These are phyloP conservation scores for Pristis pectinata DNA, from an alignment of 2,797 vertebrate genomes.

Conservation along the genomic window DNA sequence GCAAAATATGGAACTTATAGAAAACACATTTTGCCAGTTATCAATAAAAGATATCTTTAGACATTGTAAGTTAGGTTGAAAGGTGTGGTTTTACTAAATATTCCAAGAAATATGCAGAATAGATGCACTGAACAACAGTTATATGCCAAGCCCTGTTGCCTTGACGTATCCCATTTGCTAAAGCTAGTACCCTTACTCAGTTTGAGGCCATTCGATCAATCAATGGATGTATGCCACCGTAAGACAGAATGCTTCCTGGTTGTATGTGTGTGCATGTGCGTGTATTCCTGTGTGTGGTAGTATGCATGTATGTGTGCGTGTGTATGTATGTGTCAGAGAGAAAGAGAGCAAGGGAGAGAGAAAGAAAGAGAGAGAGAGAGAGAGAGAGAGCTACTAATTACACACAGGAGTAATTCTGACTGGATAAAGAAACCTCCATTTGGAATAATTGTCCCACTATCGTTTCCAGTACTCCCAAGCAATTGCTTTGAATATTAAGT, in stretches of 20 bases:
- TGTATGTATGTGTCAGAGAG: neutral
- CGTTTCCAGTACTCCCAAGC: neutral
- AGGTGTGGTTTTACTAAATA: neutral
- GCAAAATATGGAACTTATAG: neutral
- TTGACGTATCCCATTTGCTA: constrained; percentile 30
- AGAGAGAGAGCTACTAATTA: neutral
- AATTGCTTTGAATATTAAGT: neutral
- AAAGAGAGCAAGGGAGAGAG: neutral
- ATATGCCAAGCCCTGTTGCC: neutral
- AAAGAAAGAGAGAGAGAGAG: neutral
- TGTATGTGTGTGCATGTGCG: neutral
- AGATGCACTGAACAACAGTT: constrained; percentile 9
- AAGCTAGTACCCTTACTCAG: constrained; percentile 5
- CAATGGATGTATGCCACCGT: neutral
- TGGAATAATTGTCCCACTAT: neutral
- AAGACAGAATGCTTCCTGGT: neutral
- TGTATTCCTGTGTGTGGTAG: constrained; percentile 12
- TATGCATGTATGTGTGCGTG: neutral
- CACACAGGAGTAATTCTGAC: neutral
- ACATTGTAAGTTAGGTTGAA: neutral
- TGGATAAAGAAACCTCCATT: neutral
- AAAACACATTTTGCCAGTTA: neutral
- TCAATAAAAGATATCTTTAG: neutral
- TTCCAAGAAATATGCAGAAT: neutral
- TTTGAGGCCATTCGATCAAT: constrained; percentile 17